Evolutionary conservation across 2,888 invertebrate genomes (phyloP), one percentile per base, ranked within the genome.

Genomic region (Malacosoma neustria): DNA sequence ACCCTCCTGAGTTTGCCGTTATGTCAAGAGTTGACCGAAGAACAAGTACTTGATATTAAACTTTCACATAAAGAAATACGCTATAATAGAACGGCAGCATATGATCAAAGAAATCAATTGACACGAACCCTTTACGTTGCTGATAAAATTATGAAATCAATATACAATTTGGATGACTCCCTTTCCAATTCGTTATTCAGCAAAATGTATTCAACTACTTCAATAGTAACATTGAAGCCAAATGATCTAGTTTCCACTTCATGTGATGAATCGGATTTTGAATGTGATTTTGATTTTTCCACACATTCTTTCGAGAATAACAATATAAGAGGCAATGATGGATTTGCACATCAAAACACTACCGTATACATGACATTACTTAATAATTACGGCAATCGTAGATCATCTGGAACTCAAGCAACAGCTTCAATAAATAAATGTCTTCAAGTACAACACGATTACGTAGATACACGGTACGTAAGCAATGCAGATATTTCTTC

Each of bases 341-440:
- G n/a, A 29, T 72, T 66, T 54, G 66, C 69, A n/a, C 46, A 48
- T 38, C 57, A 57, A 38, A 62, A 69, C 45, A 74, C 65, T 1
- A 42, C 62, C 2, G 76, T 81, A 13, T 82, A 66, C 33, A 70
- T 81, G 72, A 72, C 73, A 30, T 48, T 79, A 33, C 62, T 61
- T 31, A 49, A 72, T 42, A 60, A 75, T 35, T 51, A 49, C 38
- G 52, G 41, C 40, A 52, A 35, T 13, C 50, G 40, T 42, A 60
- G 54, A 14, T 55, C 61, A 29, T 71, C 70, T 22, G 71, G 72
- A 29, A 74, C 84, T 13, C 84, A 85, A 50, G 84, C 84, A n/a
- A 80, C 82, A 32, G 81, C 75, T 40, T 72, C 72, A 6, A 56
- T 85, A 15, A 84, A 85, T 50, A 85, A 85, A 61, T 80, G 81